Evolutionary conservation across 2,113 vertebrate genomes (phyloP), one percentile per base, ranked within the genome.

Genomic region (Scophthalmus maximus): DNA sequence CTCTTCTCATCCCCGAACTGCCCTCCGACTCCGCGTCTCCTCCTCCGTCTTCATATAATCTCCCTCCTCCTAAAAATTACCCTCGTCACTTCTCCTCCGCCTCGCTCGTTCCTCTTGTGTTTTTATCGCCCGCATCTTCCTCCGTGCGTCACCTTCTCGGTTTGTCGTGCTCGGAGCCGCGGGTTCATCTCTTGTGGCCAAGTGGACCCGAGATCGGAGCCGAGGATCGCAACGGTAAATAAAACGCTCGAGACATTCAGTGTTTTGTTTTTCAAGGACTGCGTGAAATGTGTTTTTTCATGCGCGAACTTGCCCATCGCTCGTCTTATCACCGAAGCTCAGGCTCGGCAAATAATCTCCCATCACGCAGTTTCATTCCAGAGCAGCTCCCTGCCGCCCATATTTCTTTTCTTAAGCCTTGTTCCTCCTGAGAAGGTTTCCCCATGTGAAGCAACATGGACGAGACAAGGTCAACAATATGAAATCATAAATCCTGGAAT

Each of bases 211-310:
- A n/a, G n/a, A n/a, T n/a, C n/a, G n/a, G 26, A 56, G 40, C 32
- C 29, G 29, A 2, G 27, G 50, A 61, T 73, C 66, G 36, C 18
- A 50, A 47, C 46, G 32, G 57, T 68, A 73, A 78, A 86, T 84
- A 67, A 82, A 11, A 42, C 44, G 40, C 52, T 30, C 0, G 1
- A 20, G 26, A 18, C n/a, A 4, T 26, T 36, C 10, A 3, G 1
- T 50, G 34, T 56, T 67, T 47, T n/a, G n/a, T n/a, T 50, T 76
- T 78, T 68, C 30, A 52, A 36, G 65, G 15, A 58, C 62, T 25
- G 9, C 2, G 27, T 64, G 40, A 73, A 23, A 50, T 17, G 9
- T 40, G 36, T 10, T 53, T 44, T 36, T 68, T 55, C 18, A 34
- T 57, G 34, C 27, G 49, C 42, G 1, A 42, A 59, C 55, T 73